Conservation (phyloP, 2,797 vertebrate species). For the Astyanax mexicanus region DNA sequence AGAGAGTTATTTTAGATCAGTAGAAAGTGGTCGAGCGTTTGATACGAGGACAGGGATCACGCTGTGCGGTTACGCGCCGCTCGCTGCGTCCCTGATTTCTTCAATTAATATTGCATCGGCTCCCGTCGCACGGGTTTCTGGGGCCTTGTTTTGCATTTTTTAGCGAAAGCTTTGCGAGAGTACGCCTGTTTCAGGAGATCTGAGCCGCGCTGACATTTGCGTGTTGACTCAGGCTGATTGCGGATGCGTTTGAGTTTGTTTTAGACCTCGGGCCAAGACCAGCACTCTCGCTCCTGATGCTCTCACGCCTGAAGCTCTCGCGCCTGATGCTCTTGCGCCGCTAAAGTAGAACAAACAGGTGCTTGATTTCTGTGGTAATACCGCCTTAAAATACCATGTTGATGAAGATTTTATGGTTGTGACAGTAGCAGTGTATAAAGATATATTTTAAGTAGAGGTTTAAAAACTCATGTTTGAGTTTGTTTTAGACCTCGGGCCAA, state of each 20-base stretch:
- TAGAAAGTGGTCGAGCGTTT: slow-evolving; percentile 19
- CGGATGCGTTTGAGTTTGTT: slow-evolving; percentile 54
- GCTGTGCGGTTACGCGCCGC: slow-evolving; percentile 15
- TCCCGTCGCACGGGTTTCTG: slow-evolving; percentile 32
- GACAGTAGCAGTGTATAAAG: too few species aligned
- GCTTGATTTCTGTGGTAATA: slow-evolving; percentile 64
- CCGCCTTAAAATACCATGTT: slow-evolving; percentile 63
- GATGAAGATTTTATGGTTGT: too few species aligned
- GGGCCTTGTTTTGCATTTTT: slow-evolving; percentile 33
- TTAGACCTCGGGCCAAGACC: slow-evolving; percentile 49
- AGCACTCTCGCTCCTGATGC: too few species aligned
- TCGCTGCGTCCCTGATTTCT: slow-evolving; percentile 34
- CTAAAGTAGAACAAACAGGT: slow-evolving; percentile 65
- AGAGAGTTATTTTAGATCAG: slow-evolving; percentile 22
- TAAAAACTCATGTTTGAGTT: too few species aligned
- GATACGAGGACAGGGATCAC: slow-evolving; percentile 1
- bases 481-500: slow-evolving; percentile 52
- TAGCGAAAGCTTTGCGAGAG: slow-evolving; percentile 5
- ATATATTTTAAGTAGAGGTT: too few species aligned
- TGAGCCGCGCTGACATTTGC: slow-evolving; percentile 52
- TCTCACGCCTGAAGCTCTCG: too few species aligned
- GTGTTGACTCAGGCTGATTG: slow-evolving; percentile 58
- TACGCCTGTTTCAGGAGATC: slow-evolving; percentile 59
- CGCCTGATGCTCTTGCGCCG: too few species aligned
- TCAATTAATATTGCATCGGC: slow-evolving; percentile 60